phyloP scores from a whole-genome alignment of 1,140 invertebrate genomes.

The Leptinotarsa undecemlineata region DNA sequence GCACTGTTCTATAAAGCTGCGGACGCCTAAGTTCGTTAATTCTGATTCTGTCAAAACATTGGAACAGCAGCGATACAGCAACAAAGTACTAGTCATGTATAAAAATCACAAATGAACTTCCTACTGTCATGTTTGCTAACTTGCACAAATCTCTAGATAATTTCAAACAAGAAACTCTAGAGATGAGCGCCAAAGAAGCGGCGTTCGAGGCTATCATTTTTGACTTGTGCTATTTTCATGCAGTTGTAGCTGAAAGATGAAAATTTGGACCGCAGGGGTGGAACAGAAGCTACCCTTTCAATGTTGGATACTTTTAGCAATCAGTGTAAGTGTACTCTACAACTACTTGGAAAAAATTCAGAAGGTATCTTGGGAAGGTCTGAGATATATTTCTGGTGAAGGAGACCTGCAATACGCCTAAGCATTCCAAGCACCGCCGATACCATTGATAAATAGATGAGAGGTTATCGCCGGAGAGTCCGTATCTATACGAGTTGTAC shows the following conservation, averaged over 20 bases:
- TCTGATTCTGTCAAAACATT: too few relatives aligned
- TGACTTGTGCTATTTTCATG: conserved; percentile 93
- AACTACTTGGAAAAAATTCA: conserved; percentile 92
- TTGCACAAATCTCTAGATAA: conserved; percentile 92
- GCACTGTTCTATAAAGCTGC: too few relatives aligned
- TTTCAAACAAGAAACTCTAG: conserved; percentile 90
- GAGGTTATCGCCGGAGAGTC: conserved; percentile 92
- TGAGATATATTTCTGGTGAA: conserved; percentile 88
- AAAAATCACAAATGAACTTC: conserved; percentile 96
- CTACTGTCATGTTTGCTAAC: conserved; percentile 92
- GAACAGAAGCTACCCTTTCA: conserved; percentile 84
- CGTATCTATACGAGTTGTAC: conserved; percentile 88
- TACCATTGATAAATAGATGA: conserved; percentile 80
- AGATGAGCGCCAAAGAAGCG: conserved; percentile 89
- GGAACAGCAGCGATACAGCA: too few relatives aligned
- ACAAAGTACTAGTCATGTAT: too few relatives aligned
- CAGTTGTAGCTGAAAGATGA: conserved; percentile 86
- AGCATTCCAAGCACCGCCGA: conserved; percentile 72
- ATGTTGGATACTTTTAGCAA: conserved; percentile 88
- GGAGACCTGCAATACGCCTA: conserved; percentile 78
- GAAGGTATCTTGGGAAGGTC: conserved; percentile 84
- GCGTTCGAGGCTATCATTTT: conserved; percentile 95
- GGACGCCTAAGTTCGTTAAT: too few relatives aligned
- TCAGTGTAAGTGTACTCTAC: conserved; percentile 86
- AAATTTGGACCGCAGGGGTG: conserved; percentile 96